These are phyloP conservation scores for Linnaemya tessellans DNA, from an alignment of 2,888 invertebrate species.

Conservation along the genomic window DNA sequence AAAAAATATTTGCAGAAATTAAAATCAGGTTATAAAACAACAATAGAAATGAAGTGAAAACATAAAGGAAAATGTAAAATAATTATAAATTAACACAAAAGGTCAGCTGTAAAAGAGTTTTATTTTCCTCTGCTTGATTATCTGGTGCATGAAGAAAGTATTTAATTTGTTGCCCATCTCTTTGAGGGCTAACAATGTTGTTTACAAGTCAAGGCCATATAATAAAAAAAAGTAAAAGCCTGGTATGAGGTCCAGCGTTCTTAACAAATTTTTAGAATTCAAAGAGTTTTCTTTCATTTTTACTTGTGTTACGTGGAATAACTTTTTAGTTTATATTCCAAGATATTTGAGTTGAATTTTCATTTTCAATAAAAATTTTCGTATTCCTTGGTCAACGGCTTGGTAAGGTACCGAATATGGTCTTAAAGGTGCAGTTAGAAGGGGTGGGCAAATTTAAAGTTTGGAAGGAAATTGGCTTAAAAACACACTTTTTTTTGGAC, in stretches of 20 bases:
- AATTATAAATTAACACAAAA: conserved; percentile 67
- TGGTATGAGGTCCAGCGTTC: not conserved
- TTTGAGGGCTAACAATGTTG: not conserved
- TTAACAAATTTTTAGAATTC: not conserved
- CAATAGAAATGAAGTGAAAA: conserved; percentile 10
- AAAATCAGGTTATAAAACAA: conserved; percentile 50
- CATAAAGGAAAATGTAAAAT: conserved; percentile 46
- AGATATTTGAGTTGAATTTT: no score
- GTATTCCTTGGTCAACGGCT: no score
- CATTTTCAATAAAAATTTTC: no score
- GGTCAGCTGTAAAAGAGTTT: conserved; percentile 52
- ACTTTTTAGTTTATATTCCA: no score
- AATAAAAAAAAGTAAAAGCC: not conserved
- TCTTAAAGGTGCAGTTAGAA: no score
- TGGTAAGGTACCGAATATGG: no score
- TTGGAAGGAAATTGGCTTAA: no score
- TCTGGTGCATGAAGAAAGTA: not conserved
- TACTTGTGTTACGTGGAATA: not conserved
- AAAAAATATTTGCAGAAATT: conserved; percentile 42
- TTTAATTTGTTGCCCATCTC: not conserved
- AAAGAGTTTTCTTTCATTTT: not conserved
- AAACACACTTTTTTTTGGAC: no score
- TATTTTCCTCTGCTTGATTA: not conserved
- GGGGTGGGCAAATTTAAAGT: no score
- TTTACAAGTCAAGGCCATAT: not conserved